Conservation (phyloP, 37 sponge, comb jelly and placozoan genomes). For the Mnemiopsis leidyi region DNA sequence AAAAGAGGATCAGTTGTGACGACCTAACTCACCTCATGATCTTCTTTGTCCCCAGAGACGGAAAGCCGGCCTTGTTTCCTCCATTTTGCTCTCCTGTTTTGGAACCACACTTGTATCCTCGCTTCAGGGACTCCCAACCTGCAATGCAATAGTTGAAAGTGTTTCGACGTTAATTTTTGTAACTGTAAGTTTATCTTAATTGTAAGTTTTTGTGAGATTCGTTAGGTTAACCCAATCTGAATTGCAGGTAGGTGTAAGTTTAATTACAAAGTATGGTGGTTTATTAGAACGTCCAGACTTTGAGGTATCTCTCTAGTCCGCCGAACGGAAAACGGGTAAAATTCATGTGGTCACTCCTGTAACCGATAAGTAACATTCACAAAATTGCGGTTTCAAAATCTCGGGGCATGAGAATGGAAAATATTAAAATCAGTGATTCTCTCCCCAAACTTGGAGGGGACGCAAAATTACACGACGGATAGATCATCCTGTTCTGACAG, state of each 20-base stretch:
- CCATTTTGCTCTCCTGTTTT: constrained; percentile 1
- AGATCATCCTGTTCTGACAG: background rate
- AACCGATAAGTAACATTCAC: background rate
- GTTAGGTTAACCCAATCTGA: no score
- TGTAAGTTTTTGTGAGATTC: no score
- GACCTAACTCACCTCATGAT: constrained; percentile 11
- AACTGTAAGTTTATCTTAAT: no score
- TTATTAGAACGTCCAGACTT: background rate
- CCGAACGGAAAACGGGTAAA: background rate
- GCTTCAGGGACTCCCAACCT: constrained; percentile 34
- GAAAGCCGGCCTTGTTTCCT: background rate
- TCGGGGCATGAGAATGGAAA: background rate
- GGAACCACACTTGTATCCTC: constrained; percentile 10
- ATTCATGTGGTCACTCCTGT: background rate
- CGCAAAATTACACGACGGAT: background rate
- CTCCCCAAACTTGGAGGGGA: background rate
- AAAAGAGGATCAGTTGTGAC: no score
- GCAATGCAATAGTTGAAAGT: no score
- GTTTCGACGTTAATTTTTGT: no score
- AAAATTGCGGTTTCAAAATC: background rate
- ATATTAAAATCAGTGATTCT: background rate
- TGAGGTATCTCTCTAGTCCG: background rate
- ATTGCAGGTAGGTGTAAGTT: no score
- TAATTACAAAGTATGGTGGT: no score
- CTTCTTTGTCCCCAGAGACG: constrained; percentile 13